These are phyloP conservation scores for Gavialis gangeticus DNA, from an alignment of 2,113 vertebrate species.

Conservation along the genomic window DNA sequence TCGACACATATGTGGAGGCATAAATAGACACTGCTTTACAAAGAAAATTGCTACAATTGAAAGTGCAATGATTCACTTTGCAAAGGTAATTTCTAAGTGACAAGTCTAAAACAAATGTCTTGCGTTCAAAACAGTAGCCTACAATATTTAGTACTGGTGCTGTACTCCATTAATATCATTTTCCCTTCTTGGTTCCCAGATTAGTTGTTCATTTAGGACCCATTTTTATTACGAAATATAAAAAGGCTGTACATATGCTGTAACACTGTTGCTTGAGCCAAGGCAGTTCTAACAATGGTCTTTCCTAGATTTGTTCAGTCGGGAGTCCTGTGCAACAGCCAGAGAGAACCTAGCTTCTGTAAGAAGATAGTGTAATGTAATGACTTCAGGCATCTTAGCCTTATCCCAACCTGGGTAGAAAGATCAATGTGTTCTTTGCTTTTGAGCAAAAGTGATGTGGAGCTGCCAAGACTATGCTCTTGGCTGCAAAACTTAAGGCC, in stretches of 20 bases:
- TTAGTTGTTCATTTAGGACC: neutral
- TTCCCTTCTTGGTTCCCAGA: neutral
- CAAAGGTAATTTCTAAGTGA: neutral
- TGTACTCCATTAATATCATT: neutral
- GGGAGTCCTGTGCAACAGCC: constrained; percentile 51
- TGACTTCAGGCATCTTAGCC: neutral
- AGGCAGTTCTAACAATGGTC: constrained; percentile 46
- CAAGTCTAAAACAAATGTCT: neutral
- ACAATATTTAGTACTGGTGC: neutral
- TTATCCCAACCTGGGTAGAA: constrained; percentile 19
- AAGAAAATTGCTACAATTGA: neutral
- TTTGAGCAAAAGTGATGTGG: constrained; percentile 38
- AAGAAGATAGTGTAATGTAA: neutral
- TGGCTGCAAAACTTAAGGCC: constrained; percentile 18
- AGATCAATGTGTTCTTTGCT: neutral
- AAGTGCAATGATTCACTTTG: neutral
- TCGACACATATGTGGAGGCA: neutral
- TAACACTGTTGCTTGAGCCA: neutral
- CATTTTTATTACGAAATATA: neutral
- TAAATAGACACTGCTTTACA: neutral
- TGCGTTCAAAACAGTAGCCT: neutral
- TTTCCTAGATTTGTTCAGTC: constrained; percentile 35
- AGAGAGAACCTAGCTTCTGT: constrained; percentile 11
- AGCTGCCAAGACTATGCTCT: constrained; percentile 55
- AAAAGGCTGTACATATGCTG: constrained; percentile 19